A percentile compares a stretch with the other conserved stretches of the same genome.
Conservation (phyloP, 2,797 vertebrate genomes). For the Synaphobranchus kaupii region DNA sequence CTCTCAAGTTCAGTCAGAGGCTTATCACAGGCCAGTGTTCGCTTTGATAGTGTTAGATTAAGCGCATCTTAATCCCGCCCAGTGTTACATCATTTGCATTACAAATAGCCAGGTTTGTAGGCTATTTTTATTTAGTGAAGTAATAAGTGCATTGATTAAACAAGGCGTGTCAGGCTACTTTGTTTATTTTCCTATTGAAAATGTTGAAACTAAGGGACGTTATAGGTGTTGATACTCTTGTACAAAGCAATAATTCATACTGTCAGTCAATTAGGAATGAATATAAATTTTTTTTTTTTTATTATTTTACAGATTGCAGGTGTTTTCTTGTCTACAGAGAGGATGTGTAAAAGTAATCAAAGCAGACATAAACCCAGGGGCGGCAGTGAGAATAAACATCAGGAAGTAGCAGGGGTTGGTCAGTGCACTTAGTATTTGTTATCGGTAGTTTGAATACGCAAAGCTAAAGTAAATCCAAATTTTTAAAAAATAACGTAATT, state of each 20-base stretch:
- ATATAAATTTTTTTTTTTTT: slow-evolving; percentile 13
- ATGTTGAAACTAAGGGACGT: background rate
- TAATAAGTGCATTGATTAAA: background rate
- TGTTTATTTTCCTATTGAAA: no score
- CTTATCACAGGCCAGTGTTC: background rate
- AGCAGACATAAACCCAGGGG: slow-evolving; percentile 5
- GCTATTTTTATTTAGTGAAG: background rate
- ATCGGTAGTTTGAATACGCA: background rate
- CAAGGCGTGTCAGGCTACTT: background rate
- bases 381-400: background rate
- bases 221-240: background rate
- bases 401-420: slow-evolving; percentile 16
- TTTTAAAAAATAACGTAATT: background rate
- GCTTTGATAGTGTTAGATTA: background rate
- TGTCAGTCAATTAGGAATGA: background rate
- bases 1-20: background rate
- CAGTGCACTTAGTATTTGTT: background rate
- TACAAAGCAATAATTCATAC: background rate
- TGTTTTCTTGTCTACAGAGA: background rate
- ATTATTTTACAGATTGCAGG: background rate
- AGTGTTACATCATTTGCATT: background rate
- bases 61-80: background rate
- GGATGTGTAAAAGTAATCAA: background rate
- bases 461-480: background rate
- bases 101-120: background rate